Percentiles rank a stretch among this genome's conserved stretches.
Conservation (phyloP, 2,797 vertebrate species). For the Hemibagrus guttatus region DNA sequence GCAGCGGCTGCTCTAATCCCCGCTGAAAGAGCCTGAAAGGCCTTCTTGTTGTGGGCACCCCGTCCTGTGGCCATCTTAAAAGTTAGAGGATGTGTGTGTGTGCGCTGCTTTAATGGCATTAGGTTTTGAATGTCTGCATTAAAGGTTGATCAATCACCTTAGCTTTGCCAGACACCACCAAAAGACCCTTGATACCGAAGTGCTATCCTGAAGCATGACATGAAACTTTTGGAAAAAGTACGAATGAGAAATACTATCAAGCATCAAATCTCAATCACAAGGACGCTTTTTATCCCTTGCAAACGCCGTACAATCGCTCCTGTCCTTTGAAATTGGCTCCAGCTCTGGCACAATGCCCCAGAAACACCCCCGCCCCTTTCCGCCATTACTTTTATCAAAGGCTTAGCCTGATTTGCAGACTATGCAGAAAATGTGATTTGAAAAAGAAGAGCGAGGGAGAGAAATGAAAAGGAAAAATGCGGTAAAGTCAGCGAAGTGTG, state of each 20-base stretch:
- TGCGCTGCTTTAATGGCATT: slow-evolving; percentile 27
- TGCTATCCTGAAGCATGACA: slow-evolving; percentile 21
- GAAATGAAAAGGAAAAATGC: slow-evolving; percentile 17
- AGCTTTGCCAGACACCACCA: not conserved
- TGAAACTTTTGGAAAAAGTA: slow-evolving; percentile 25
- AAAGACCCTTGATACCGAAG: not conserved
- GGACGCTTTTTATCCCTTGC: not conserved
- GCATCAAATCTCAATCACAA: slow-evolving; percentile 19
- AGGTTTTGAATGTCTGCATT: slow-evolving; percentile 31
- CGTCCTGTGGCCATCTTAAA: slow-evolving; percentile 21
- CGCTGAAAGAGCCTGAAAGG: slow-evolving; percentile 70
- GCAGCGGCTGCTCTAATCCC: slow-evolving; percentile 67
- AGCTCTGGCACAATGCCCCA: slow-evolving; percentile 18
- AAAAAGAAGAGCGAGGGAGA: not conserved
- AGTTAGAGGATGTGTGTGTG: slow-evolving; percentile 1
- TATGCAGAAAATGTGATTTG: slow-evolving; percentile 33
- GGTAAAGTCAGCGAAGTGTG: slow-evolving; percentile 18
- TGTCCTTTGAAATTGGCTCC: slow-evolving; percentile 30
- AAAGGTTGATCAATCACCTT: not conserved
- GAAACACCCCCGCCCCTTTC: not conserved
- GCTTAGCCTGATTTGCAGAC: slow-evolving; percentile 66
- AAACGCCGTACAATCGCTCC: not conserved
- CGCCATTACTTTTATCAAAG: slow-evolving; percentile 66
- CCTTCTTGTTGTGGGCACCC: slow-evolving; percentile 63
- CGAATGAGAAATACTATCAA: slow-evolving; percentile 25